Evolutionary conservation across 2,888 invertebrate species (phyloP).

Genomic region (Fissipunctia ypsillon): DNA sequence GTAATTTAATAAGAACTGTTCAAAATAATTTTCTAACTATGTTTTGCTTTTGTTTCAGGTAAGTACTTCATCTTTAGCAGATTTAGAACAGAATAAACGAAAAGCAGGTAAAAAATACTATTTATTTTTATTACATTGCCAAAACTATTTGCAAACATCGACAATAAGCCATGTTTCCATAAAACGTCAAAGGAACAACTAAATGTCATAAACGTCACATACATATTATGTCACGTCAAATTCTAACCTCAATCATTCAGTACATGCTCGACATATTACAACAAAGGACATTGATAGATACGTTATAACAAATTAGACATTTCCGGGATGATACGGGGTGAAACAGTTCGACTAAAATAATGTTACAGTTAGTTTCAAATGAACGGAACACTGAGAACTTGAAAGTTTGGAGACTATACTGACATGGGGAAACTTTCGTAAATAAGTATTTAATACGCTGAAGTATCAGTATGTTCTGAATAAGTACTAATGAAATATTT

Average conservation of each 20-base stretch:
- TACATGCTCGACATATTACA: slow-evolving; percentile 29
- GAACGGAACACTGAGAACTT: slow-evolving; percentile 5
- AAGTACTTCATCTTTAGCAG: slow-evolving; percentile 29
- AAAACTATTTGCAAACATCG: slow-evolving; percentile 17
- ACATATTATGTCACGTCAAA: slow-evolving; percentile 22
- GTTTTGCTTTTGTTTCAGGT: slow-evolving; percentile 48
- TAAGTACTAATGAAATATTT: background rate
- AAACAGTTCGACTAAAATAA: slow-evolving; percentile 29
- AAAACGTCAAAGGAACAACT: slow-evolving; percentile 26
- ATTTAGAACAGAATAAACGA: background rate
- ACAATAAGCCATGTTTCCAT: slow-evolving; percentile 15
- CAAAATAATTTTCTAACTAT: background rate
- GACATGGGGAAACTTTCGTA: background rate
- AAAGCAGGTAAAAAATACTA: slow-evolving; percentile 26
- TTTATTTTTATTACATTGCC: background rate
- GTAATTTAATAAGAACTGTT: background rate
- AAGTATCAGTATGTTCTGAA: background rate
- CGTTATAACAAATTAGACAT: slow-evolving; percentile 39
- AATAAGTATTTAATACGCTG: slow-evolving; percentile 5
- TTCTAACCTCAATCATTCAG: slow-evolving; percentile 48
- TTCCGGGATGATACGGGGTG: slow-evolving; percentile 25
- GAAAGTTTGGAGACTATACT: slow-evolving; percentile 1
- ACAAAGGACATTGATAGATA: slow-evolving; percentile 40
- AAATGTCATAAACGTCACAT: slow-evolving; percentile 20
- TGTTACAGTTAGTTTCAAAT: slow-evolving; percentile 24